Evolutionary conservation across 2,113 vertebrate genomes (phyloP).

Genomic region (Carassius gibelio): DNA sequence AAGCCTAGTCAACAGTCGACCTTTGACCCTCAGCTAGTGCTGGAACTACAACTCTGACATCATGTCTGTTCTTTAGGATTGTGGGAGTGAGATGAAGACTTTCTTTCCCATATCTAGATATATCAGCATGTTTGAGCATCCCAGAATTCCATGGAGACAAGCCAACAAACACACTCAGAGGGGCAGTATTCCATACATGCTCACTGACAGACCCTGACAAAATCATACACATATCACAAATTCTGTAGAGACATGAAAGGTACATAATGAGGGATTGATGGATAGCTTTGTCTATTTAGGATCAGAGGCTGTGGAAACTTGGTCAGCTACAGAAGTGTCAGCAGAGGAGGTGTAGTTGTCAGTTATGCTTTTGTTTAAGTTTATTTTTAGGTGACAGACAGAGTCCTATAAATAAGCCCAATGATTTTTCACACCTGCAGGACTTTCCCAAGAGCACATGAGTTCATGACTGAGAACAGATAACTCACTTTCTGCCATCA

Average conservation of each 20-base stretch:
- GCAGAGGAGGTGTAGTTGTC: slow-evolving; percentile 63
- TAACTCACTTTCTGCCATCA: background rate
- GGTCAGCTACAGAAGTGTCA: slow-evolving; percentile 68
- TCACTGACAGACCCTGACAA: slow-evolving; percentile 23
- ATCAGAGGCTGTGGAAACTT: slow-evolving; percentile 64
- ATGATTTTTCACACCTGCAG: slow-evolving; percentile 38
- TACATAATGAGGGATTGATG: background rate
- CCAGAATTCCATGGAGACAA: slow-evolving; percentile 36
- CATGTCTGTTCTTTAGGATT: slow-evolving; percentile 49
- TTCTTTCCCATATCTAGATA: slow-evolving; percentile 68
- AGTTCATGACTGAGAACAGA: background rate
- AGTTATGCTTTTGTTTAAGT: slow-evolving; percentile 58
- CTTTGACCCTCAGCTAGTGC: slow-evolving; percentile 47
- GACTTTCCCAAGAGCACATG: slow-evolving; percentile 12
- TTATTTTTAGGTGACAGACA: slow-evolving; percentile 69
- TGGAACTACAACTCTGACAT: slow-evolving; percentile 51
- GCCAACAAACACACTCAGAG: slow-evolving; percentile 37
- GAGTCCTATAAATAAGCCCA: slow-evolving; percentile 27
- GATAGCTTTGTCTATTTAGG: background rate
- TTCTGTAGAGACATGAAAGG: background rate
- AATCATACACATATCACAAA: slow-evolving; percentile 11
- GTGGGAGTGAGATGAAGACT: slow-evolving; percentile 56
- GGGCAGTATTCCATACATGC: slow-evolving; percentile 15
- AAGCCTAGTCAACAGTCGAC: slow-evolving; percentile 46
- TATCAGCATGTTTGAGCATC: slow-evolving; percentile 50